Base-by-base conservation (phyloP, 2,113 vertebrate species). In the Silurus asotus region DNA sequence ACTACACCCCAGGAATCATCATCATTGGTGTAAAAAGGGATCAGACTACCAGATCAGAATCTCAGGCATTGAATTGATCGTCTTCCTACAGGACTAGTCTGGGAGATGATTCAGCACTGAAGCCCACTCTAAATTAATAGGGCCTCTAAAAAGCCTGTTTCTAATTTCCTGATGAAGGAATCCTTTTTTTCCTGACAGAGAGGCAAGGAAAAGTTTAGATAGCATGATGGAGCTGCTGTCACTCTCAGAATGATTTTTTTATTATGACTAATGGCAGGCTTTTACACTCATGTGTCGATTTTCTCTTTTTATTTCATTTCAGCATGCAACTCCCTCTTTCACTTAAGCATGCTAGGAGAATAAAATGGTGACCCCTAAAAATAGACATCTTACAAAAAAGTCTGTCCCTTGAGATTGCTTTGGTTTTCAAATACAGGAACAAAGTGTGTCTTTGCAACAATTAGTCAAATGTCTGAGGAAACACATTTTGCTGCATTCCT, bases 401-500 rank as follows among this genome's bases (percentile, higher is more conserved):
- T 58, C 37, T 37, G 76, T 75, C 51, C 37, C 45, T 10, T 75
- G 58, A 53, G 58, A 83, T 53, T 25, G 28, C 51, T 79, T 65
- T 64, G 65, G 45, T 67, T 48, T 37, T 84, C 51, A 88, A 86
- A 86, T 83, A 86, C 76, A 83, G 80, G 87, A 86, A 83, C 77
- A 88, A 83, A 70, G 72, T 69, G 45, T 84, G 74, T 84, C 85
- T 84, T 84, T 69, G n/a, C 61, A 77, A 51, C 78, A 45, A 65
- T 86, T 88, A 86, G 82, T 77, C 82, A 78, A 76, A 82, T 80
- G 74, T 88, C 62, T 86, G 77, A 86, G 84, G 87, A 89, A 88
- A 78, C 78, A 78, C 65, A 86, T 78, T 78, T 59, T 86, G 82
- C 28, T n/a, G n/a, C 59, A 56, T 69, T 80, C 58, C 72, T 86